Conservation (phyloP, 2,113 vertebrate species). For the Nothoprocta pentlandii region DNA sequence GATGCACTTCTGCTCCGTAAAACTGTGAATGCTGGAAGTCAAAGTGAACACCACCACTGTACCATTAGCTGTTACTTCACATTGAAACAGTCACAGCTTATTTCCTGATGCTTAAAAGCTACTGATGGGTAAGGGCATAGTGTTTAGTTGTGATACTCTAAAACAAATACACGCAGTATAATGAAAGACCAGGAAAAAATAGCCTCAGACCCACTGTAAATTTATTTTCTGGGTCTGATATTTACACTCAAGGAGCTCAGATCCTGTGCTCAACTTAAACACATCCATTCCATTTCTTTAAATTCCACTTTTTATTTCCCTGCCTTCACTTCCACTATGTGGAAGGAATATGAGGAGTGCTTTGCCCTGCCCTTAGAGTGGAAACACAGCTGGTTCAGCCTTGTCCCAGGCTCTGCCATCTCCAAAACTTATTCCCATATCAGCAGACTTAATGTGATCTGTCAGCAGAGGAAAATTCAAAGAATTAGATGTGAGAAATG, state of each 20-base stretch:
- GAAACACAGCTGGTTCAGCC: neutral
- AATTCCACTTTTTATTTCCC: neutral
- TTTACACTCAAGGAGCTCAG: neutral
- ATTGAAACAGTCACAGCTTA: neutral
- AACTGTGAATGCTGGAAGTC: neutral
- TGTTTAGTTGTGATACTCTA: neutral
- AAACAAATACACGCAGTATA: neutral
- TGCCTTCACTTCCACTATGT: neutral
- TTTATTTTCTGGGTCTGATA: neutral
- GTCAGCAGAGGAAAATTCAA: neutral
- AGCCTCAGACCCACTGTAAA: neutral
- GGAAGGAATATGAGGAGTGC: neutral
- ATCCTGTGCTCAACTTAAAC: neutral
- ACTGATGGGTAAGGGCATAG: neutral
- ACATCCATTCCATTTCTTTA: neutral
- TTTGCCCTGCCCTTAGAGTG: neutral
- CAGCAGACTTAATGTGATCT: neutral
- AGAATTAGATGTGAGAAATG: neutral
- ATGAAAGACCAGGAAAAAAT: neutral
- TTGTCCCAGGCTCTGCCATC: neutral
- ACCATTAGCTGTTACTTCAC: neutral
- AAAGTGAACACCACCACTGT: neutral
- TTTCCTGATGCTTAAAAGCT: slow-evolving; percentile 4
- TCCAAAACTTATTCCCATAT: neutral
- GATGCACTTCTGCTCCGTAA: neutral